These are phyloP conservation scores for Oncorhynchus gorbuscha DNA, from an alignment of 2,113 vertebrate genomes.

Conservation along the genomic window DNA sequence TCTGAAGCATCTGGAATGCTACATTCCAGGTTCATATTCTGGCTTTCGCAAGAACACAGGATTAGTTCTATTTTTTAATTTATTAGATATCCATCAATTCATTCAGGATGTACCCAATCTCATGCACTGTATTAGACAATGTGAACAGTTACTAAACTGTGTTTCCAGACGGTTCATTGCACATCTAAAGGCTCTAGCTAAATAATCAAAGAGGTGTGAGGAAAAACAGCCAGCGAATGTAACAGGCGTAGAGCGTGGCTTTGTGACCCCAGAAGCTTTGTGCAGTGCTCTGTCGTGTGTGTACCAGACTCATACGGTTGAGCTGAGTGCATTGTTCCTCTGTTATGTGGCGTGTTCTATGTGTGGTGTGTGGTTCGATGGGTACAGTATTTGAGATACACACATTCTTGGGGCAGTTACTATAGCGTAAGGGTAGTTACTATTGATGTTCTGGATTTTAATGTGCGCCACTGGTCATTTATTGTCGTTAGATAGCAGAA, in stretches of 20 bases:
- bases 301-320: conserved; percentile 2
- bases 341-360: conserved; percentile 12
- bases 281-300: conserved; percentile 8
- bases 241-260: conserved; percentile 7
- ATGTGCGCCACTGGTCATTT: no score
- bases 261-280: conserved; percentile 33
- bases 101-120: not conserved
- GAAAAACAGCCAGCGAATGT: not conserved
- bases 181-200: not conserved
- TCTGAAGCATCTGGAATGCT: conserved; percentile 54
- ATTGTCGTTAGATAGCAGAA: no score
- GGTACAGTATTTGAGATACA: no score
- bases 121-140: no score
- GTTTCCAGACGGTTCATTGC: not conserved
- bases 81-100: no score
- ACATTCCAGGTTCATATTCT: conserved; percentile 2
- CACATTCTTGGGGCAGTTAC: no score
- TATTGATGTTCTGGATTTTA: no score
- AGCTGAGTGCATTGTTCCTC: conserved; percentile 28
- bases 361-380: not conserved
- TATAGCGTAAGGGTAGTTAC: no score
- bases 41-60: not conserved
- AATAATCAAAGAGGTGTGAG: no score
- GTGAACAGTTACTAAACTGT: no score
- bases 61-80: no score